These are phyloP conservation scores for Melanotaenia nigrans DNA, from an alignment of 2,797 vertebrate species.

Conservation along the genomic window DNA sequence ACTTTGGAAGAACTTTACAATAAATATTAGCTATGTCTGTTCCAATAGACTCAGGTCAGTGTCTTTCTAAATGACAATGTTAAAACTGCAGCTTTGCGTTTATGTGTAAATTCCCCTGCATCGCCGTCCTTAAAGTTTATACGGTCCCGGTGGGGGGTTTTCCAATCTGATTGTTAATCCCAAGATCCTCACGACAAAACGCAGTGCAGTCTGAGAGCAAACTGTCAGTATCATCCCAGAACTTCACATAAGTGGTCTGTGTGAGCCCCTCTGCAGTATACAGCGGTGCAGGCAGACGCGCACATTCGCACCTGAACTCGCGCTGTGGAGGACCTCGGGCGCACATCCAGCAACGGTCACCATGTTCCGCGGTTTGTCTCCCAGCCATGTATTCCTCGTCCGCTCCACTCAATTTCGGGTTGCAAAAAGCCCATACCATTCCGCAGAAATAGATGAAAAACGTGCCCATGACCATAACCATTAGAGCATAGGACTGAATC, in stretches of 20 bases:
- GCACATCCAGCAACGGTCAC: conserved; percentile 38
- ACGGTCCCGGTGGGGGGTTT: conserved; percentile 15
- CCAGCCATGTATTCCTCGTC: conserved; percentile 54
- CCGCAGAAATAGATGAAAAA: conserved; percentile 86
- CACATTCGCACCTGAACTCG: conserved; percentile 33
- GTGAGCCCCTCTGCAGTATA: conserved; percentile 45
- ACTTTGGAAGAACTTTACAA: not conserved
- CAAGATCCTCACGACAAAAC: conserved; percentile 47
- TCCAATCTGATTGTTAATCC: conserved; percentile 44
- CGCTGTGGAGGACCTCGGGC: conserved; percentile 43
- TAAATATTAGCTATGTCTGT: conserved; percentile 7
- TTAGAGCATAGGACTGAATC: conserved; percentile 85
- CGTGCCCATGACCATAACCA: conserved; percentile 84
- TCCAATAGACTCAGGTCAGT: not conserved
- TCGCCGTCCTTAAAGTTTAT: not conserved
- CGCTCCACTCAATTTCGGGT: conserved; percentile 80
- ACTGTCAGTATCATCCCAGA: conserved; percentile 67
- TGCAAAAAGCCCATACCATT: conserved; percentile 87
- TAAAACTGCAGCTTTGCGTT: not conserved
- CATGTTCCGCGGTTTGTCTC: conserved; percentile 9
- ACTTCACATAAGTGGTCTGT: conserved; percentile 67
- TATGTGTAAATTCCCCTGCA: not conserved
- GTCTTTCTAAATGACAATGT: fast-evolving
- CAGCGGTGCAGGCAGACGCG: conserved; percentile 36
- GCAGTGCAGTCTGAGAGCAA: conserved; percentile 58